Evolutionary conservation across 2,797 vertebrate species (phyloP), one percentile per base, ranked within the genome.

Genomic region (Astyanax mexicanus): DNA sequence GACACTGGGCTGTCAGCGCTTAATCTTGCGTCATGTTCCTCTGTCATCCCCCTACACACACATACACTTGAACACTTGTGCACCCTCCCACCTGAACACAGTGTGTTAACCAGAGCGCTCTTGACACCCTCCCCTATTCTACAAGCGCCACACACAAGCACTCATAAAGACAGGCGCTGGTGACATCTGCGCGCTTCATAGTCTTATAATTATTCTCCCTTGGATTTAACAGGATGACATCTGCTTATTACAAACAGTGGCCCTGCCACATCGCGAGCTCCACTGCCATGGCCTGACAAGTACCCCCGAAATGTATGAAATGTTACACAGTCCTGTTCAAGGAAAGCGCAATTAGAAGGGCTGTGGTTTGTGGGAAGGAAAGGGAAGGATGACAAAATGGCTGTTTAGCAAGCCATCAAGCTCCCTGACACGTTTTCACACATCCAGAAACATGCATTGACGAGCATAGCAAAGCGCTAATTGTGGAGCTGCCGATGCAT

Each of bases 11-110:
- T 86, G 86, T 88, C 84, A 83, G 40, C 78, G 69, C 84, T 82
- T 84, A 87, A 88, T 88, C 74, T 87, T 76, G 79, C 79, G 84
- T 84, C 80, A 84, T 85, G 81, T 82, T 83, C 67, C 58, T 66
- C 62, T 74, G 58, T 67, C 83, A 72, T 60, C 42, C 74, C 57
- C 52, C 38, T 78, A 35, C 75, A 67, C 27, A n/a, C 27, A 32
- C 5, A 32, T 29, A 32, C 5, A 32, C 29, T 32, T 29, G 32
- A 5, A 5, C 29, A 32, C 2, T n/a, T n/a, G 29, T 29, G 29
- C 29, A 57, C 27, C 66, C 51, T 70, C 65, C 72, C 65, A 79
- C 76, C 67, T 67, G 68, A 60, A 60, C 37, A 57, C 71, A 62
- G 49, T 40, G 71, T 82, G 78, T 86, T 85, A 83, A 72, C 54